Percentiles rank a stretch among this genome's conserved stretches.
Conservation (phyloP, 2,797 vertebrate genomes). For the Cyclura pinguis region DNA sequence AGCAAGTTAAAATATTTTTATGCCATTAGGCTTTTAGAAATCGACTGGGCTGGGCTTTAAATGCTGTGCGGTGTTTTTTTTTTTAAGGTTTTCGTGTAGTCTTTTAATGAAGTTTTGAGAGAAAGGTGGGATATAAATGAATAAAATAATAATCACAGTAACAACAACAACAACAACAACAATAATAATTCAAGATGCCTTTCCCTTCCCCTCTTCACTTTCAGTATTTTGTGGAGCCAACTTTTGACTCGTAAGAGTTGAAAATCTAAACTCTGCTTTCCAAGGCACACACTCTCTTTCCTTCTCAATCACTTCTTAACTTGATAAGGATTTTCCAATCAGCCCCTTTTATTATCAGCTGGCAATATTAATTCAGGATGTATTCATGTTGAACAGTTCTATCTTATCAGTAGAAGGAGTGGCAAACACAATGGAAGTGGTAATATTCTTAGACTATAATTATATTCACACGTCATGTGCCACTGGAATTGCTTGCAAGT, state of each 20-base stretch:
- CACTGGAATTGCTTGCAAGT: conserved; percentile 68
- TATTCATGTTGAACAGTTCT: conserved; percentile 76
- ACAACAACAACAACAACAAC: no score
- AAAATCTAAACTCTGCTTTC: conserved; percentile 27
- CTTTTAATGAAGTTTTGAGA: no score
- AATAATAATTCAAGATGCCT: background rate
- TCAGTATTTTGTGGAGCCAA: background rate
- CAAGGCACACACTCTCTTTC: conserved; percentile 17
- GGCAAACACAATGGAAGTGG: conserved; percentile 72
- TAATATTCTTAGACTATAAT: conserved; percentile 77
- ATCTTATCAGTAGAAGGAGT: conserved; percentile 79
- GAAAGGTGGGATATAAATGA: background rate
- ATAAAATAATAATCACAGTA: no score
- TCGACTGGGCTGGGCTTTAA: no score
- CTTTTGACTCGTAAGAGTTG: background rate
- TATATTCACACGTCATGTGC: conserved; percentile 71
- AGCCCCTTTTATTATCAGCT: conserved; percentile 77
- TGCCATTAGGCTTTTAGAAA: no score
- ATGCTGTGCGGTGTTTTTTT: no score
- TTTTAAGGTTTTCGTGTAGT: no score
- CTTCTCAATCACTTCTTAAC: conserved; percentile 66
- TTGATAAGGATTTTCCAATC: conserved; percentile 84
- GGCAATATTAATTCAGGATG: conserved; percentile 75
- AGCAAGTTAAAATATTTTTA: no score
- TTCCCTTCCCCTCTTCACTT: background rate